phyloP scores from a whole-genome alignment of 2,888 invertebrate genomes.

The Tenodera sinensis region DNA sequence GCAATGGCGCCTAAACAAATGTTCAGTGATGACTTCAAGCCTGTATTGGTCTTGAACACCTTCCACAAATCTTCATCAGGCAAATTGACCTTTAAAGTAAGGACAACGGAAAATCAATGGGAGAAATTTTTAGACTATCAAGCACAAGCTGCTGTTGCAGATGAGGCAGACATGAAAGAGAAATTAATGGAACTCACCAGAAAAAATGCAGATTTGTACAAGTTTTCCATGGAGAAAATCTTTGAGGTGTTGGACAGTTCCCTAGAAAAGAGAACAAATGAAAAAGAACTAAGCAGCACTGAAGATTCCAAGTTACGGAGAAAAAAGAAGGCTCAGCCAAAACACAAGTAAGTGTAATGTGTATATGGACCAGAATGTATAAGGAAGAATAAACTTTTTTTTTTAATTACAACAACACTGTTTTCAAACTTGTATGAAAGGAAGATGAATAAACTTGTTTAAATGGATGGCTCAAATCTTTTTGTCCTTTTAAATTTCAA shows the following conservation, averaged over 20 bases:
- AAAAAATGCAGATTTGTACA: slow-evolving; percentile 60
- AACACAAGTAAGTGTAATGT: no score
- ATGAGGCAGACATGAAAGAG: slow-evolving; percentile 40
- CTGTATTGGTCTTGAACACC: slow-evolving; percentile 43
- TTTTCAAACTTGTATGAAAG: no score
- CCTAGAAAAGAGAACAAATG: neutral
- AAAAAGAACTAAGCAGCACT: neutral
- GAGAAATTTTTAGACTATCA: slow-evolving; percentile 32
- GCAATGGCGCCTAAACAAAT: slow-evolving; percentile 51
- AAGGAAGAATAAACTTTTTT: no score
- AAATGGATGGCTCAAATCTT: no score
- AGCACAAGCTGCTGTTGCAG: slow-evolving; percentile 30
- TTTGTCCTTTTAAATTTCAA: no score
- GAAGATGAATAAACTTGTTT: no score
- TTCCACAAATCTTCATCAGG: slow-evolving; percentile 57
- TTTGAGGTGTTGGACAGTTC: neutral
- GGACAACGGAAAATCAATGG: slow-evolving; percentile 32
- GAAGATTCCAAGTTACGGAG: neutral
- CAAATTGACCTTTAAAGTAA: slow-evolving; percentile 1
- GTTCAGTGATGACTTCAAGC: slow-evolving; percentile 37
- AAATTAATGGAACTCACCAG: slow-evolving; percentile 53
- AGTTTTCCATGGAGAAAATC: slow-evolving; percentile 51
- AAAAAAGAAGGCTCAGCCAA: neutral
- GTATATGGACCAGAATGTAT: no score
- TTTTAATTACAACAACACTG: no score